These are phyloP conservation scores for Pluvialis apricaria DNA, from an alignment of 2,113 vertebrate species.

Conservation along the genomic window DNA sequence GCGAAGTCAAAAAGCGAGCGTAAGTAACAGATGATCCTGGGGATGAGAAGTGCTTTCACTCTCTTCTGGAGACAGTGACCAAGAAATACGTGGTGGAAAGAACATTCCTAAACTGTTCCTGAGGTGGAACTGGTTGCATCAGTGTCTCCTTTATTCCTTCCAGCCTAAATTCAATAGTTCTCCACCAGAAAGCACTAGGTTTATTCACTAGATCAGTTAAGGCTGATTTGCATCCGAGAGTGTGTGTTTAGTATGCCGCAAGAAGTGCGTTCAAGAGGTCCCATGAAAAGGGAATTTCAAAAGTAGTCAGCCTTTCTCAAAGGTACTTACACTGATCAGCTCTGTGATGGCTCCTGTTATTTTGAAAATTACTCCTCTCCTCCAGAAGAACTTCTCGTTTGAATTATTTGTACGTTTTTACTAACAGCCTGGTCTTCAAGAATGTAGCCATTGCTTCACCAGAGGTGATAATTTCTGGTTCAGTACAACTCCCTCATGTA, in stretches of 20 bases:
- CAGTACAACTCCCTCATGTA: not conserved
- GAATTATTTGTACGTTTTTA: not conserved
- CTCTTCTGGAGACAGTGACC: not conserved
- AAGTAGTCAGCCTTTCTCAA: not conserved
- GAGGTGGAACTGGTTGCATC: not conserved
- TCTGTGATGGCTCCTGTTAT: not conserved
- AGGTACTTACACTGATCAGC: not conserved
- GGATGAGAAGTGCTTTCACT: not conserved
- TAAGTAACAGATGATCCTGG: not conserved
- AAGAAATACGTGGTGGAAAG: not conserved
- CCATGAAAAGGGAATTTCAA: not conserved
- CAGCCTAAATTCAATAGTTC: not conserved
- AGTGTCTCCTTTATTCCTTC: not conserved
- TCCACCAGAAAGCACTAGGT: not conserved
- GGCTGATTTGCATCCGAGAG: not conserved
- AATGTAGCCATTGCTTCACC: not conserved
- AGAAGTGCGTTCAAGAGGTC: not conserved
- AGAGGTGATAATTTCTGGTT: not conserved
- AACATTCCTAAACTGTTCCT: not conserved
- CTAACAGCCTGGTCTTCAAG: not conserved
- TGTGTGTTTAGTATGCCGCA: not conserved
- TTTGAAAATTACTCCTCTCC: not conserved
- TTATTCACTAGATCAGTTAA: not conserved
- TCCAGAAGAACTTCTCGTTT: not conserved
- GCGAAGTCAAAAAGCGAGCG: not conserved